phyloP scores from a whole-genome alignment of 1,140 invertebrate species.

The Ceratoteleas bidentatus region DNA sequence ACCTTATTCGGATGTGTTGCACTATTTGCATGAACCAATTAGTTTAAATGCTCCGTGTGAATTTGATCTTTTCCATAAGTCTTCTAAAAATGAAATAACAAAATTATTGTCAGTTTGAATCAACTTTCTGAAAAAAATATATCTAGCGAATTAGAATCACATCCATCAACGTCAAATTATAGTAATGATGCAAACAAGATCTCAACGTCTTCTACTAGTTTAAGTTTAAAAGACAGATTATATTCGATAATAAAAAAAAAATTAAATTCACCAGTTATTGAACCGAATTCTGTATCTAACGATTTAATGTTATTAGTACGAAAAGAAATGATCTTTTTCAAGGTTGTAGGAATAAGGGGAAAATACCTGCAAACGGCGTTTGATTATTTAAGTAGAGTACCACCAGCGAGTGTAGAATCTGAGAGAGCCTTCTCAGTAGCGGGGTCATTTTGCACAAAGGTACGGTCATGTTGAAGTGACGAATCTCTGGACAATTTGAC shows the following conservation, averaged over 20 bases:
- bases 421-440: constrained; percentile 34
- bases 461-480: neutral
- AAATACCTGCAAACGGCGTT: constrained; percentile 23
- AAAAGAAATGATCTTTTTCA: constrained; percentile 10
- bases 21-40: neutral
- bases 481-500: neutral
- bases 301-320: neutral
- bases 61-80: constrained; percentile 6
- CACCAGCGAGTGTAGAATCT: constrained; percentile 38
- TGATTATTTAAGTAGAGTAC: constrained; percentile 33
- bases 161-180: neutral
- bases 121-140: neutral
- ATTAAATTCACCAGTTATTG: neutral
- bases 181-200: too few relatives aligned
- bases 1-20: constrained; percentile 11
- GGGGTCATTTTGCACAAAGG: neutral
- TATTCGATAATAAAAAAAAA: neutral
- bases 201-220: neutral
- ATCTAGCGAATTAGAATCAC: neutral
- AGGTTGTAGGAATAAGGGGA: constrained; percentile 24
- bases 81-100: neutral
- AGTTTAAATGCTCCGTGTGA: neutral
- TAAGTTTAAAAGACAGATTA: too few relatives aligned
- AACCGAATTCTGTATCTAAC: neutral
- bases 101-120: neutral